Base-by-base conservation (phyloP, 2,113 vertebrate genomes). In the Notarius lentiginosus region DNA sequence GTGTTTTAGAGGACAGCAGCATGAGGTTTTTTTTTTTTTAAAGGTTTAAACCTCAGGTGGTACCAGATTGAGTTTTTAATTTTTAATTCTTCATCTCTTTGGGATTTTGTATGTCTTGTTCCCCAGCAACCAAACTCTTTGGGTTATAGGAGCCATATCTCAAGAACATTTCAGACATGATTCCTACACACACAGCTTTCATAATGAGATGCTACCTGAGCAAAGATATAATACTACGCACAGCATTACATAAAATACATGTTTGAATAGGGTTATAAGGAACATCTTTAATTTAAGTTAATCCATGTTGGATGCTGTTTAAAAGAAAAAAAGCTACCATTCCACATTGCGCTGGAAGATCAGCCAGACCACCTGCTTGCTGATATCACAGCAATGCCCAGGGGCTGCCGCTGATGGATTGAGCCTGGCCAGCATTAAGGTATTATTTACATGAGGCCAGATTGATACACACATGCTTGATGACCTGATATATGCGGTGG, bases 391-490 rank as follows among this genome's bases (percentile, higher is more conserved):
- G 34, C 61, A 53, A 22, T 55, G 80, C 80, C 82, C 47, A 14
- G 68, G 73, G 86, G 70, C 68, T 58, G 83, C 53, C 63, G 58
- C 11, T 76, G 77, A 84, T 82, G 34, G 85, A 70, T 86, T 82
- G 47, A 66, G 66, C 22, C 55, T 55, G 72, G 18, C 66, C 84
- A 55, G 61, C 63, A 82, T 85, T 89, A 73, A 73, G 49, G 73
- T 87, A 89, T 90, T 85, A 83, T 79, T 88, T 87, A 49, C 87
- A 82, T 12, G 0, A 30, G 41, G 55, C 24, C 63, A 68, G 53
- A 77, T 89, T 66, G 56, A 82, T 76, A 91, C 84, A 81, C 75
- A 88, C 8, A 56, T 72, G 90, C 90, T 90, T 86, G 17, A 92
- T 92, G 85, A 87, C 73, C 89, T 65, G 76, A 83, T 82, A 55